Evolutionary conservation across 2,797 vertebrate genomes (phyloP), one percentile per base, ranked within the genome.

Genomic region (Ciconia nigra): DNA sequence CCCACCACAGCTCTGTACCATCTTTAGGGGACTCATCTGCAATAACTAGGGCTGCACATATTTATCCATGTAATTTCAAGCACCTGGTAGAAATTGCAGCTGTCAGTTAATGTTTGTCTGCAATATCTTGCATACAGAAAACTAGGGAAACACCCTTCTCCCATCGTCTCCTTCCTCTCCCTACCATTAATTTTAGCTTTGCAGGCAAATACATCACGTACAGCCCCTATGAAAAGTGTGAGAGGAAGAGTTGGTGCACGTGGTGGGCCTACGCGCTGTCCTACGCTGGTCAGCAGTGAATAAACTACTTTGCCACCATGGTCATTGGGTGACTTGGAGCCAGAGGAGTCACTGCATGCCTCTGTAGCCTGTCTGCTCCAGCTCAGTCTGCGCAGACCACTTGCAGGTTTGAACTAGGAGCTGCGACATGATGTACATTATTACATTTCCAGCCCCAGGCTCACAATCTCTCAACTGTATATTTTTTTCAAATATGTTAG

Each of bases 241-340:
- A 29, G 61, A 41, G 58, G 22, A 49, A 7, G 47, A 66, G 24
- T 3, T 42, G 52, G 31, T 74, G 71, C 18, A 2, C 0, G 0
- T 22, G 29, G 0, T 22, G 29, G 31, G 39, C 11, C 35, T 25
- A 0, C 6, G 3, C 0, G 2, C 20, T 54, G 15, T 20, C 22
- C 44, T 78, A 2, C 5, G 2, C 19, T 39, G 26, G 11, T 24
- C 49, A 54, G 5, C 42, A 21, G 51, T 24, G 41, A 47, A 31
- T 63, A 20, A 83, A 7, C 5, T 61, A 25, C 59, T 66, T 25
- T 58, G 21, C 11, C 35, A 8, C n/a, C 6, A 0, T 29, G 57
- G 28, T 49, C 14, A 3, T 0, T n/a, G 79, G 15, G n/a, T 49
- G 70, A 35, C 29, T 49, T 33, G 46, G n/a, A 74, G 51, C 33